These are phyloP conservation scores for Cyanistes caeruleus DNA, from an alignment of 2,113 vertebrate species.

Conservation along the genomic window DNA sequence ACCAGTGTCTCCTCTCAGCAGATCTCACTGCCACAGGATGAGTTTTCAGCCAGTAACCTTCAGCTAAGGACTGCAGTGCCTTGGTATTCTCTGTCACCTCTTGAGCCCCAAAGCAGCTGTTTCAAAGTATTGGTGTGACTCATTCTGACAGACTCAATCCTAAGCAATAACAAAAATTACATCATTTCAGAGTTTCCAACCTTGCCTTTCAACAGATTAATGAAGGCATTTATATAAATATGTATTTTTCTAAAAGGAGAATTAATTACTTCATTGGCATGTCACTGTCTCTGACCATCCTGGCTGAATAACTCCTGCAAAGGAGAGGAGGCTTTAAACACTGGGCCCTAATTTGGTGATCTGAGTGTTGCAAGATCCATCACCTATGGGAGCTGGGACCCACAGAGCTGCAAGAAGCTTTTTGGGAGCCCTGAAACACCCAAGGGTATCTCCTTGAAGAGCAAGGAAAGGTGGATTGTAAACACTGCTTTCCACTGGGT, in stretches of 20 bases:
- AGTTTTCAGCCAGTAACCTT: neutral
- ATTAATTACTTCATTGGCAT: neutral
- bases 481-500: neutral
- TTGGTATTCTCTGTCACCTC: neutral
- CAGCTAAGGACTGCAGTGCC: neutral
- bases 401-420: neutral
- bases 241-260: neutral
- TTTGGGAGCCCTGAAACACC: neutral
- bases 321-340: neutral
- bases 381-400: neutral
- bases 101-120: neutral
- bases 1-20: neutral
- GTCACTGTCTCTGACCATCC: neutral
- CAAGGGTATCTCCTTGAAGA: neutral
- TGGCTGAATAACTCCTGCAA: neutral
- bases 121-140: neutral
- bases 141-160: neutral
- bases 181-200: neutral
- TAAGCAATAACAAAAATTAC: neutral
- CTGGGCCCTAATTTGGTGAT: neutral
- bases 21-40: neutral
- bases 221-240: neutral
- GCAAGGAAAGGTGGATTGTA: neutral
- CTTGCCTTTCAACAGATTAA: neutral
- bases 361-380: neutral